Evolutionary conservation across 2,888 invertebrate genomes (phyloP).

Genomic region (Trachelus tabidus): DNA sequence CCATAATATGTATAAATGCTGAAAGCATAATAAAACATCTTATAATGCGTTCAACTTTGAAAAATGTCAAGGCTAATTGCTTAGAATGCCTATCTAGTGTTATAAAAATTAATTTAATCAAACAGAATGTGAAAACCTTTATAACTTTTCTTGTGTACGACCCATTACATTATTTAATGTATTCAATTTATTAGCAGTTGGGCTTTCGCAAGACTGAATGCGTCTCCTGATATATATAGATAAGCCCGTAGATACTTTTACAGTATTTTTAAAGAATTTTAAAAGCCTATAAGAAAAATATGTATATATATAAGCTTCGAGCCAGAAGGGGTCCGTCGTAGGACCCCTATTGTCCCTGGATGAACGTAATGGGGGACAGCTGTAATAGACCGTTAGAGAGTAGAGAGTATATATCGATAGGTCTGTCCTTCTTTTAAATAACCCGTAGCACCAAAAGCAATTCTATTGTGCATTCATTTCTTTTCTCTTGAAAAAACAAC

Average conservation of each 20-base stretch:
- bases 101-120: neutral
- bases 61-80: neutral
- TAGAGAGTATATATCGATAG: neutral
- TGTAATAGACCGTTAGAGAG: constrained; percentile 47
- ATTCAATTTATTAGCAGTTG: neutral
- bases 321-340: constrained; percentile 3
- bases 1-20: neutral
- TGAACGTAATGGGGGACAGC: constrained; percentile 46
- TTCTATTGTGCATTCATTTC: neutral
- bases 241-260: neutral
- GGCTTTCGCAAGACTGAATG: neutral
- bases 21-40: neutral
- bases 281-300: neutral
- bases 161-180: neutral
- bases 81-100: neutral
- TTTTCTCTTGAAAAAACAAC: neutral
- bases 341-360: constrained; percentile 46
- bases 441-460: neutral
- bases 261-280: neutral
- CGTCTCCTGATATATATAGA: neutral
- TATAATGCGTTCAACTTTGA: neutral
- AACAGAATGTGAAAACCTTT: neutral
- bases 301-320: neutral
- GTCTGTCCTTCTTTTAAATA: neutral
- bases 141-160: no score